A percentile compares a stretch with the other conserved stretches of the same genome.
Conservation (phyloP, 1,140 invertebrate species). For the Penaeus vannamei region DNA sequence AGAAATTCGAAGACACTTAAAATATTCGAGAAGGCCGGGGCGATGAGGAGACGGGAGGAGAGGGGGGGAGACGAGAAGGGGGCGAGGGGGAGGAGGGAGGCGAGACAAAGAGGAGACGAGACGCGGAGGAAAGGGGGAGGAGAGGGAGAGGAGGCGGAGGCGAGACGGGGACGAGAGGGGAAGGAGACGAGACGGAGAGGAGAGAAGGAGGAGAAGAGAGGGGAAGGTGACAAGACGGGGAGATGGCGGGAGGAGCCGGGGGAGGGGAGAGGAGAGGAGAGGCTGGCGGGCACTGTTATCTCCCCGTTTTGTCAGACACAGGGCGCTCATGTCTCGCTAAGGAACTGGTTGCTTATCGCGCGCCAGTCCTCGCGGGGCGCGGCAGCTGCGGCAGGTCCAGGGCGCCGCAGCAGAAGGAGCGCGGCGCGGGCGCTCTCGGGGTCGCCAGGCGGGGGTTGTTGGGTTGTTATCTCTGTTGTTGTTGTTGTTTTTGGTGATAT, state of each 20-base stretch:
- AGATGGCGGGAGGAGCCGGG: background rate
- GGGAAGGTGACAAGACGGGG: background rate
- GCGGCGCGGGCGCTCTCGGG: too few species aligned
- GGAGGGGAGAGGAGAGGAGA: background rate
- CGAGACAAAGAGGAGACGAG: background rate
- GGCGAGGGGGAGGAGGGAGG: background rate
- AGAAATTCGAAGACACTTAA: background rate
- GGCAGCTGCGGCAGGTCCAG: too few species aligned
- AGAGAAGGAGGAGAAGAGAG: background rate
- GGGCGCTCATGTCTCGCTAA: conserved; percentile 43
- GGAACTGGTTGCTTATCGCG: conserved; percentile 42
- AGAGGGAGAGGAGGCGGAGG: conserved; percentile 7
- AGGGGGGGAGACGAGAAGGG: background rate
- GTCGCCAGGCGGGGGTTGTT: too few species aligned
- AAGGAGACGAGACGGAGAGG: too few species aligned
- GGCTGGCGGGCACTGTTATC: conserved; percentile 36
- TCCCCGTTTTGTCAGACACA: conserved; percentile 43
- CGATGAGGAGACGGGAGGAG: background rate
- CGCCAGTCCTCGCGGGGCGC: background rate
- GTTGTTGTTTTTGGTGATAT: too few species aligned
- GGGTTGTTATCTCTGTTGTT: too few species aligned
- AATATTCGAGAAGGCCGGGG: background rate
- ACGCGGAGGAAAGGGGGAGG: background rate
- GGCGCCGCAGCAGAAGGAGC: too few species aligned
- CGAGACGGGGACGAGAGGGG: background rate